Percentiles rank a stretch among this genome's conserved stretches.
These are phyloP conservation scores for Pelecanoides urinatrix DNA, from an alignment of 2,113 vertebrate species.

Conservation along the genomic window DNA sequence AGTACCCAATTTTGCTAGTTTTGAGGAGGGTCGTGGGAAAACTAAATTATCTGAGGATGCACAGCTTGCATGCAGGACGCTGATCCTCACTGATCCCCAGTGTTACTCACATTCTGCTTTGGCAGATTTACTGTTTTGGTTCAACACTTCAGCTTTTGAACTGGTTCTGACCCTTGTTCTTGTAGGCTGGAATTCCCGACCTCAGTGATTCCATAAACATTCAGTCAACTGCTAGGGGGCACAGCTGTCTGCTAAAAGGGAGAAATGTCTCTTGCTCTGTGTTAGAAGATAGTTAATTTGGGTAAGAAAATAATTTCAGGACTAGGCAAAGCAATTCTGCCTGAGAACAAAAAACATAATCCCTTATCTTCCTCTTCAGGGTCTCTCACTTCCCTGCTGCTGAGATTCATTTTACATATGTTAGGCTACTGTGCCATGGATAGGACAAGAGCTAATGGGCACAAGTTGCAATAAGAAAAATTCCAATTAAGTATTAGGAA, in stretches of 20 bases:
- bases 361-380: neutral
- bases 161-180: conserved; percentile 8
- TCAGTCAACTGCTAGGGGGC: neutral
- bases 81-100: neutral
- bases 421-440: neutral
- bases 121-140: neutral
- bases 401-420: neutral
- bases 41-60: conserved; percentile 19
- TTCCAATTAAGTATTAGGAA: neutral
- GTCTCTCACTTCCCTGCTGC: neutral
- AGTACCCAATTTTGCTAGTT: neutral
- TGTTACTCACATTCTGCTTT: neutral
- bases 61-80: neutral
- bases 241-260: neutral
- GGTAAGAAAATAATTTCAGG: neutral
- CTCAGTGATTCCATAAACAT: neutral
- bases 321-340: neutral
- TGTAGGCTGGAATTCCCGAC: neutral
- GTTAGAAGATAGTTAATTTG: neutral
- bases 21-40: conserved; percentile 21
- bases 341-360: neutral
- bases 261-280: neutral
- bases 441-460: neutral
- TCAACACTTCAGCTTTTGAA: conserved; percentile 26
- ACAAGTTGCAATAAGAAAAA: neutral